Evolutionary conservation across 1,140 invertebrate genomes (phyloP), one percentile per base, ranked within the genome.

Genomic region (Bradysia coprophila): DNA sequence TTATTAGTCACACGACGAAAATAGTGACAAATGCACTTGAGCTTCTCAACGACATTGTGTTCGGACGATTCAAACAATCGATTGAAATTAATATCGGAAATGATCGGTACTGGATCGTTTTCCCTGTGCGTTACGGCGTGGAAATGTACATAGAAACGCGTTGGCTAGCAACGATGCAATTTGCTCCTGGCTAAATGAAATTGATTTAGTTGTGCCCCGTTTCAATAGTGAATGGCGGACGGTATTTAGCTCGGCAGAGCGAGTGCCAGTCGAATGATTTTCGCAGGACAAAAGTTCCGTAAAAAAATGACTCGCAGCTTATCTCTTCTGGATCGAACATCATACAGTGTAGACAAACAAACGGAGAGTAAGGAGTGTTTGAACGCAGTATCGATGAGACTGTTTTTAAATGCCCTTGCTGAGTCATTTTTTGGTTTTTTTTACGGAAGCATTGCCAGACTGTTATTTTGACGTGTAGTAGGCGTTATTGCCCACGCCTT

Each of bases 111-210:
- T 81, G 2, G 75, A 75, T 28, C 73, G 65, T 4, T 59, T 61
- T 54, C 74, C 75, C 1, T 61, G 65, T 1, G 73, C 70, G 55
- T 83, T 87, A 43, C 85, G 65, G 44, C 79, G 66, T 9, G 91
- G 89, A 67, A 92, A 97, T 42, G 92, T 97, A 60, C 88, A 96
- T 43, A 97, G 79, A 63, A 98, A 97, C 18, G 88, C 91, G 70
- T 97, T 96, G 1, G 91, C 89, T 42, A 97, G 57, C 24, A 98
- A 61, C 53, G 75, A 81, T 2, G 85, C 75, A 39, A 89, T 76
- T 69, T 98, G 93, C 38, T 80, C 64, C 55, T 95, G 89, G 50
- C 75, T 87, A 15, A 72, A 42, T 1, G 66, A 67, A 33, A 72
- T 42, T 1, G 65, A 64, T 21, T 31, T 31, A 42, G 16, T 49